A percentile compares a stretch with the other conserved stretches of the same genome.
These are phyloP conservation scores for Pollenia amentaria DNA, from an alignment of 2,888 invertebrate genomes.

Conservation along the genomic window DNA sequence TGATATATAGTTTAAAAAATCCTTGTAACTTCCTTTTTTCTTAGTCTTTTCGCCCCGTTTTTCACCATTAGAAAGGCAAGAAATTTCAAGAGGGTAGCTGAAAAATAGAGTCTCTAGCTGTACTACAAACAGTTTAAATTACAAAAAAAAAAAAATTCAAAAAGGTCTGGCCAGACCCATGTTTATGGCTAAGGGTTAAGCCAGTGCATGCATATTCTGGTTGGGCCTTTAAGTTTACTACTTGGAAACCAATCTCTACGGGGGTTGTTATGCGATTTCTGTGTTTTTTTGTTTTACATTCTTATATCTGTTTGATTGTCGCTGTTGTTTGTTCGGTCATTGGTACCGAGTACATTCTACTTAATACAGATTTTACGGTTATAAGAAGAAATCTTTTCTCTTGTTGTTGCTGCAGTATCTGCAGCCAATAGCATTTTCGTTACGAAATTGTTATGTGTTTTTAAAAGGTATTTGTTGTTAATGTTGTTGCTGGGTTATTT, in stretches of 20 bases:
- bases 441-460: slow-evolving; percentile 63
- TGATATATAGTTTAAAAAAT: too few relatives aligned
- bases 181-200: too few relatives aligned
- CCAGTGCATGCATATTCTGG: too few relatives aligned
- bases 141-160: too few relatives aligned
- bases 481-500: slow-evolving; percentile 15
- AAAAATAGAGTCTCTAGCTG: too few relatives aligned
- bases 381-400: slow-evolving; percentile 46
- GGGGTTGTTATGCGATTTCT: neutral
- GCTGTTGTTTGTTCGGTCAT: slow-evolving; percentile 24
- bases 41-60: too few relatives aligned
- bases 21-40: too few relatives aligned
- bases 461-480: slow-evolving; percentile 33
- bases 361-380: slow-evolving; percentile 69
- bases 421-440: slow-evolving; percentile 46
- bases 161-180: too few relatives aligned
- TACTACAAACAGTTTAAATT: too few relatives aligned
- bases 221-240: neutral
- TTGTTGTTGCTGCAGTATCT: slow-evolving; percentile 52
- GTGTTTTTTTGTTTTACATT: neutral
- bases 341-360: slow-evolving; percentile 45
- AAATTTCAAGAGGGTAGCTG: too few relatives aligned
- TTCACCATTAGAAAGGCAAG: too few relatives aligned
- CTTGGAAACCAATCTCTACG: neutral
- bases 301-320: neutral